These are phyloP conservation scores for Coreius guichenoti DNA, from an alignment of 2,797 vertebrate species.

Conservation along the genomic window DNA sequence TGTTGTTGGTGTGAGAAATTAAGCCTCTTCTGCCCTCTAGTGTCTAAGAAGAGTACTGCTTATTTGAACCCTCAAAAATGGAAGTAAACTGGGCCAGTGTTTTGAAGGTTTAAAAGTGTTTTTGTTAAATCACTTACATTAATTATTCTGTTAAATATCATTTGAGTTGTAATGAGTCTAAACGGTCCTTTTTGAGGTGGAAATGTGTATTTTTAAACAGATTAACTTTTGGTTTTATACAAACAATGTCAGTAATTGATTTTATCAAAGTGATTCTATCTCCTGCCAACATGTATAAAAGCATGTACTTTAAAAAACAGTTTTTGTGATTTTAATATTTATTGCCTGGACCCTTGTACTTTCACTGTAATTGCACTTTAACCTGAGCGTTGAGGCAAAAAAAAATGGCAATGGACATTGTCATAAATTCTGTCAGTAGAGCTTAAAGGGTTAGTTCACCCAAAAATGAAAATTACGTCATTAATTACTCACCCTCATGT, in stretches of 20 bases:
- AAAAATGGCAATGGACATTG: background rate
- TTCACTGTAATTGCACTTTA: background rate
- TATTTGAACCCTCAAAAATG: background rate
- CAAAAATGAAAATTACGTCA: too few species aligned
- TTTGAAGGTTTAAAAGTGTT: background rate
- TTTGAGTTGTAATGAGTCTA: background rate
- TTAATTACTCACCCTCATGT: too few species aligned
- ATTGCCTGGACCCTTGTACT: background rate
- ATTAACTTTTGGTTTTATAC: background rate
- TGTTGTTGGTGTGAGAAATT: constrained; percentile 19
- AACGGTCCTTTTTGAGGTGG: background rate
- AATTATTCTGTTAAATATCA: background rate
- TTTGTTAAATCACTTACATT: background rate
- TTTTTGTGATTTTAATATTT: background rate
- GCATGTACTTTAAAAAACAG: background rate
- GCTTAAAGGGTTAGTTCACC: background rate
- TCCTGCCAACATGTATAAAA: background rate
- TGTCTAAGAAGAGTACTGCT: constrained; percentile 17
- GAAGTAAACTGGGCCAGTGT: background rate
- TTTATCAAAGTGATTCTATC: background rate
- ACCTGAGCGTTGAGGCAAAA: background rate
- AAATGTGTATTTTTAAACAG: background rate
- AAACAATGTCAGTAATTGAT: background rate
- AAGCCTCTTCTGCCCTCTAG: constrained; percentile 48
- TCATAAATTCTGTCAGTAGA: background rate